These are phyloP conservation scores for Halocaridina rubra DNA, from an alignment of 2,888 invertebrate genomes.

Conservation along the genomic window DNA sequence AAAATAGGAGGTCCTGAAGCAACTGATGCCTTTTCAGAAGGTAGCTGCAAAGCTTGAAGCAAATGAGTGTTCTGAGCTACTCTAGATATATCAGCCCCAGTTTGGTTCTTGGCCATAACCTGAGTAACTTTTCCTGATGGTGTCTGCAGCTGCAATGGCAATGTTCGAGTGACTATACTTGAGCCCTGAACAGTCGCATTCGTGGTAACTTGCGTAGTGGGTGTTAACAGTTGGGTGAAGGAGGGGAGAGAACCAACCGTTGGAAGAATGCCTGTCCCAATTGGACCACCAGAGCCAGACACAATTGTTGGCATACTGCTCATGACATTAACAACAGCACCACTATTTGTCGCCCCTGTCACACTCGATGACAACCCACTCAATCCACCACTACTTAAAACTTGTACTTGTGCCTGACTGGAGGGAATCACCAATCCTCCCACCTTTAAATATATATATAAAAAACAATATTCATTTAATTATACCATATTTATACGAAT, in stretches of 20 bases:
- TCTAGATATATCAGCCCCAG: slow-evolving; percentile 51
- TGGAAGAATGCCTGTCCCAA: slow-evolving; percentile 4
- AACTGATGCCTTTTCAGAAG: slow-evolving; percentile 35
- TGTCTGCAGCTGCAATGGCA: slow-evolving; percentile 35
- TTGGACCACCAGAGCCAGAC: slow-evolving; percentile 11
- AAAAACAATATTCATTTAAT: not conserved
- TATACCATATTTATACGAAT: not conserved
- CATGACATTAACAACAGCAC: slow-evolving; percentile 19
- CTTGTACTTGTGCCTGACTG: slow-evolving; percentile 38
- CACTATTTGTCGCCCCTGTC: slow-evolving; percentile 16
- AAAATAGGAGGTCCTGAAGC: slow-evolving; percentile 6
- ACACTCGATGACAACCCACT: not conserved
- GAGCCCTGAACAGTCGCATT: slow-evolving; percentile 29
- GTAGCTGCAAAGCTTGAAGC: slow-evolving; percentile 54
- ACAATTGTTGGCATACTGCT: slow-evolving; percentile 42
- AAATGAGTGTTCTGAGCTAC: slow-evolving; percentile 59
- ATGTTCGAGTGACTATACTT: slow-evolving; percentile 1
- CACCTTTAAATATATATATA: slow-evolving; percentile 27
- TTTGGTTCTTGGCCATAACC: slow-evolving; percentile 29
- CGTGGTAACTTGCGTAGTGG: slow-evolving; percentile 35
- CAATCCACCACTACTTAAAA: slow-evolving; percentile 27
- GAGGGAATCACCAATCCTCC: slow-evolving; percentile 41
- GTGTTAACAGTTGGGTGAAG: slow-evolving; percentile 46
- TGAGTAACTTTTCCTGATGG: slow-evolving; percentile 40
- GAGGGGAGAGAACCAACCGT: slow-evolving; percentile 44